A percentile compares a stretch with the other conserved stretches of the same genome.
phyloP scores from a whole-genome alignment of 2,797 vertebrate genomes.

The Xenopus petersii region DNA sequence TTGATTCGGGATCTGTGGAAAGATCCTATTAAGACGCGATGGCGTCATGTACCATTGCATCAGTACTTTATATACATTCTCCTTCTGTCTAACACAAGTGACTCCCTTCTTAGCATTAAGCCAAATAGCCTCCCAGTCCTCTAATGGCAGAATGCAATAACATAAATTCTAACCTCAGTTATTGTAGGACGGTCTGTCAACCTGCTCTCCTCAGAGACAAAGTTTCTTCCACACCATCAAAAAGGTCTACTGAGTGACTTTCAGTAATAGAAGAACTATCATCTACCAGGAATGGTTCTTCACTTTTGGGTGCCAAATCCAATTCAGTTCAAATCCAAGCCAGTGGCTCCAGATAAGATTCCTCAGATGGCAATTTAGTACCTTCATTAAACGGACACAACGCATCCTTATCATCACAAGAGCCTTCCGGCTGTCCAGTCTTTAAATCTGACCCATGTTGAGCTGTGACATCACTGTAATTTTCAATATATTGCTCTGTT shows the following conservation, averaged over 20 bases:
- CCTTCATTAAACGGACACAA: background rate
- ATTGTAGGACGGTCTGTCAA: background rate
- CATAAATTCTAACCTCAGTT: constrained; percentile 9
- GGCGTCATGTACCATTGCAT: too few relatives aligned
- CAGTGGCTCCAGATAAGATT: background rate
- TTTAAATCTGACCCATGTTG: background rate
- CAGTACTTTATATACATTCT: too few relatives aligned
- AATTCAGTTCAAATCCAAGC: background rate
- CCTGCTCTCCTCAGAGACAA: background rate
- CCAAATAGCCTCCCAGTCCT: too few relatives aligned
- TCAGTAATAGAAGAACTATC: background rate
- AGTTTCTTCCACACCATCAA: background rate
- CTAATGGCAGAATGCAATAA: too few relatives aligned
- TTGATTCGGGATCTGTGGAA: too few relatives aligned
- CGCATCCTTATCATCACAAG: background rate
- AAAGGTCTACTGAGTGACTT: background rate
- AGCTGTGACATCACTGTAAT: background rate
- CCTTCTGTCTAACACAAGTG: too few relatives aligned
- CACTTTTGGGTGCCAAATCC: background rate
- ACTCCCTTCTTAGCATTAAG: too few relatives aligned
- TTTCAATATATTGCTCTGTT: background rate
- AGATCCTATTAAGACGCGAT: too few relatives aligned
- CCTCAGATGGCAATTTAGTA: background rate
- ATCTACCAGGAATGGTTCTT: too few relatives aligned
- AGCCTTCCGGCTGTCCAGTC: background rate